Evolutionary conservation across 2,113 vertebrate genomes (phyloP).

Genomic region (Chlamydotis undulata): DNA sequence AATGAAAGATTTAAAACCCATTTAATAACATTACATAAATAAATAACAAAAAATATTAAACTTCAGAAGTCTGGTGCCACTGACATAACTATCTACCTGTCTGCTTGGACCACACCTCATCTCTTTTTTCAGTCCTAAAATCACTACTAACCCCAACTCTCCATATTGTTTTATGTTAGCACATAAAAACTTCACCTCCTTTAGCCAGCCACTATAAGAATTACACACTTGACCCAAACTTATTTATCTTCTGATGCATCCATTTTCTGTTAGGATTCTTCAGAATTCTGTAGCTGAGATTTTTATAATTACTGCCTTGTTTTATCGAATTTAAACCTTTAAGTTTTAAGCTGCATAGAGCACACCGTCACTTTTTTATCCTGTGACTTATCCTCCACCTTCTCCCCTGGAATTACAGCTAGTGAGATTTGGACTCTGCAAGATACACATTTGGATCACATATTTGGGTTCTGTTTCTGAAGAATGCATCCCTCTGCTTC

Average conservation of each 20-base stretch:
- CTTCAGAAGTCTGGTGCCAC: neutral
- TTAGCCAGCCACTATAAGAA: neutral
- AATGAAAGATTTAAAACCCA: neutral
- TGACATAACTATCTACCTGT: neutral
- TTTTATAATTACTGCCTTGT: neutral
- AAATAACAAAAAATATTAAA: neutral
- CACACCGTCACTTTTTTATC: neutral
- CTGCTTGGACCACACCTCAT: neutral
- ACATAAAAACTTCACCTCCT: neutral
- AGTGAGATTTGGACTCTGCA: neutral
- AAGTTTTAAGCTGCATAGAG: neutral
- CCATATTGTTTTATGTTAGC: neutral
- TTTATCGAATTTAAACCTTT: neutral
- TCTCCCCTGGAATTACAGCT: neutral
- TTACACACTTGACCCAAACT: neutral
- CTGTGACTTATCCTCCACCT: neutral
- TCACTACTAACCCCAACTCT: neutral
- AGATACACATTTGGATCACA: neutral
- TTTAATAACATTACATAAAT: neutral
- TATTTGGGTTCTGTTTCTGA: neutral
- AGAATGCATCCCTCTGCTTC: neutral
- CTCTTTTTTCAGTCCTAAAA: neutral
- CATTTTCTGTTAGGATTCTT: neutral
- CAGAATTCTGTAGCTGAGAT: neutral
- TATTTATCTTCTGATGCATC: neutral